phyloP scores from a whole-genome alignment of 2,113 vertebrate genomes.

The Cinclus cinclus region DNA sequence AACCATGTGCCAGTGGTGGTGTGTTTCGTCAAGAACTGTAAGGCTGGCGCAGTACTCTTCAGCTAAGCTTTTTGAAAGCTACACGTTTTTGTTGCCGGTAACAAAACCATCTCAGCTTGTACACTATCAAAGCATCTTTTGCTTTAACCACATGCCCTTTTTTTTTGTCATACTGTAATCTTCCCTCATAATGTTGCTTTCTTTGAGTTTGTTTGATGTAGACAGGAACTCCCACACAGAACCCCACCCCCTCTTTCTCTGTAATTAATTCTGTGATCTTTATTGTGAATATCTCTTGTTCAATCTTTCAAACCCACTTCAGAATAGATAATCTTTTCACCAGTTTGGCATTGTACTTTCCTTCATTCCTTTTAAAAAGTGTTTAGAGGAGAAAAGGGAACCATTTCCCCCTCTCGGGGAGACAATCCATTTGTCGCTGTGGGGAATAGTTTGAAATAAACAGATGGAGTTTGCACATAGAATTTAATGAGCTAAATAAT shows the following conservation, averaged over 20 bases:
- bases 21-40: background rate
- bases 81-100: fast-evolving
- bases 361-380: background rate
- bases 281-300: background rate
- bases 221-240: background rate
- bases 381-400: background rate
- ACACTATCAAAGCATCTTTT: constrained; percentile 7
- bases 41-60: background rate
- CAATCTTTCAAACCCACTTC: constrained; percentile 5
- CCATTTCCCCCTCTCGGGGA: background rate
- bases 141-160: background rate
- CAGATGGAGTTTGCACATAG: background rate
- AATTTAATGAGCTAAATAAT: constrained; percentile 4
- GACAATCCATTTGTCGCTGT: background rate
- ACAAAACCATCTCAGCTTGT: background rate
- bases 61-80: background rate
- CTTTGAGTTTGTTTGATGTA: constrained; percentile 3
- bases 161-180: constrained; percentile 7
- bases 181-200: constrained; percentile 5
- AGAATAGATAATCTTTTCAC: background rate
- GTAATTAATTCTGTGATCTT: constrained; percentile 20
- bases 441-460: constrained; percentile 23
- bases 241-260: background rate
- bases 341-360: background rate
- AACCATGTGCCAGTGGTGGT: background rate